phyloP scores from a whole-genome alignment of 1,140 invertebrate species.

The Pinna nobilis region DNA sequence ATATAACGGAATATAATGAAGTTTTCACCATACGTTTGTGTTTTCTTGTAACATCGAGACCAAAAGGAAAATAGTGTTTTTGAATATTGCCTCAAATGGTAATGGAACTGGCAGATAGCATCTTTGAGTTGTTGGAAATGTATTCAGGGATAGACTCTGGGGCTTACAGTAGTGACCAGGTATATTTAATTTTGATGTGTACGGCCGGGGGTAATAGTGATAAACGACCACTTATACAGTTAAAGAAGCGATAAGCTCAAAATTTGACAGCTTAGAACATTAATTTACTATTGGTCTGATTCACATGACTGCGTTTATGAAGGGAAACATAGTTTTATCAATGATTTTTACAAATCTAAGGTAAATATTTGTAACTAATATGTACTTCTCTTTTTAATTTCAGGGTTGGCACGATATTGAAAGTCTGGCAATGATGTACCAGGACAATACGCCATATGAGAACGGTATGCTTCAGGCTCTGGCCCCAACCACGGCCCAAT shows the following conservation, averaged over 20 bases:
- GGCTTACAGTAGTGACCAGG: no score
- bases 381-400: slow-evolving; percentile 48
- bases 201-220: not conserved
- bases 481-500: slow-evolving; percentile 37
- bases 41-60: slow-evolving; percentile 1
- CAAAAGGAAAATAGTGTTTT: not conserved
- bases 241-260: not conserved
- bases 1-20: not conserved
- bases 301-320: not conserved
- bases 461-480: slow-evolving; percentile 62
- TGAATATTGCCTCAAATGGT: not conserved
- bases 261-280: not conserved
- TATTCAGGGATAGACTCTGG: no score
- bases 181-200: no score
- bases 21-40: slow-evolving; percentile 5
- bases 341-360: no score
- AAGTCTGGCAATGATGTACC: slow-evolving; percentile 58
- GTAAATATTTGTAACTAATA: slow-evolving; percentile 11
- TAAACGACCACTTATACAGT: not conserved
- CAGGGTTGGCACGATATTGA: slow-evolving; percentile 71
- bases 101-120: not conserved
- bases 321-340: not conserved
- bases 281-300: not conserved
- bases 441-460: slow-evolving; percentile 67
- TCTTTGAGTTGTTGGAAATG: no score